phyloP scores from a whole-genome alignment of 1,140 invertebrate species.

The Pararge aegeria region DNA sequence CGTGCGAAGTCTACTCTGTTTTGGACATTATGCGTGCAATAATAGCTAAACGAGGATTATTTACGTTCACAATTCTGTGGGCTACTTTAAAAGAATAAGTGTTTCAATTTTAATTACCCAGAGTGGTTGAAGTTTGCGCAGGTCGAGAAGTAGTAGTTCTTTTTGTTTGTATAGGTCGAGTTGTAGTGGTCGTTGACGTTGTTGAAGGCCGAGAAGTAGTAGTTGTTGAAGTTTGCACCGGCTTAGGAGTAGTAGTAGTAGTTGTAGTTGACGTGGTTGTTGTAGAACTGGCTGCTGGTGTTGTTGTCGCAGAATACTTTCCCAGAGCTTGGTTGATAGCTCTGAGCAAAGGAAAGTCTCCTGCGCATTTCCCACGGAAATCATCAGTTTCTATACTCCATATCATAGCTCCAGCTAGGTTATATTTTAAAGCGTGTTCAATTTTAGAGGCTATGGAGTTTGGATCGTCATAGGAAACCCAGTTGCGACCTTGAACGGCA shows the following conservation, averaged over 20 bases:
- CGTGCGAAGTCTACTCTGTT: no score
- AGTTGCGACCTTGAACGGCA: constrained; percentile 82
- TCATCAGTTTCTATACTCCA: constrained; percentile 90
- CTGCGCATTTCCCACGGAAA: constrained; percentile 81
- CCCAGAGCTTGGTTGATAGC: constrained; percentile 18
- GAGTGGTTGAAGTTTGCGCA: not conserved
- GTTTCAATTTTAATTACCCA: not conserved
- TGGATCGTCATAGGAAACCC: constrained; percentile 88
- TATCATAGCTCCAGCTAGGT: constrained; percentile 84
- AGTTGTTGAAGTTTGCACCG: not conserved
- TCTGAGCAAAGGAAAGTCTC: constrained; percentile 69
- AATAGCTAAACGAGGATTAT: no score
- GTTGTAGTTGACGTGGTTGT: not conserved
- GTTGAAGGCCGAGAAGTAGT: not conserved
- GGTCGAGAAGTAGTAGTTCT: not conserved
- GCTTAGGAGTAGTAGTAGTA: not conserved
- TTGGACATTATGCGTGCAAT: no score
- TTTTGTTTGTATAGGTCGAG: not conserved
- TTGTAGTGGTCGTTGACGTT: not conserved
- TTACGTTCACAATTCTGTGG: no score
- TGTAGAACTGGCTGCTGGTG: not conserved
- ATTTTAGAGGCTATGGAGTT: constrained; percentile 79
- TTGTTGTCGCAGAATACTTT: not conserved
- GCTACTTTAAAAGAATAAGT: no score
- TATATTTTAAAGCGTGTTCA: constrained; percentile 75